Percentiles rank a stretch among this genome's conserved stretches.
Evolutionary conservation across 1,140 invertebrate species (phyloP).

Genomic region (Cyrtorhinus lividipennis): DNA sequence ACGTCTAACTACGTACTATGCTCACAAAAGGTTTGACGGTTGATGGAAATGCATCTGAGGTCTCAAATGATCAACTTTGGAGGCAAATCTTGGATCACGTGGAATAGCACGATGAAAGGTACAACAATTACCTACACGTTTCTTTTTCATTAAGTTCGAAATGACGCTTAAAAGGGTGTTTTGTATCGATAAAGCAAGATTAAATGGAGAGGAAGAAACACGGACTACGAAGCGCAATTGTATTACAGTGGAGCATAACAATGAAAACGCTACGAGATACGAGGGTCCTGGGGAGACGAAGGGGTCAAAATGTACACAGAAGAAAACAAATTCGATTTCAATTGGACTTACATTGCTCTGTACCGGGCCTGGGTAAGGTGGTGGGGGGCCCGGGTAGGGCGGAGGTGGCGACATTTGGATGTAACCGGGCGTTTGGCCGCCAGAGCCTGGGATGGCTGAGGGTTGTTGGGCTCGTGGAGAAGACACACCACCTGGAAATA

Average conservation of each 20-base stretch:
- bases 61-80: too few relatives aligned
- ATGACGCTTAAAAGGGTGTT: too few relatives aligned
- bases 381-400: conserved; percentile 44
- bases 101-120: too few relatives aligned
- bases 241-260: background rate
- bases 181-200: too few relatives aligned
- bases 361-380: conserved; percentile 49
- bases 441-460: background rate
- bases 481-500: background rate
- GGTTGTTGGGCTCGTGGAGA: background rate
- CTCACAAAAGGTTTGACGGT: too few relatives aligned
- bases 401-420: conserved; percentile 36
- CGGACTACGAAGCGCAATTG: background rate
- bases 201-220: too few relatives aligned
- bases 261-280: background rate
- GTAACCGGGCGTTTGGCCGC: background rate
- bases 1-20: too few relatives aligned
- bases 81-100: too few relatives aligned
- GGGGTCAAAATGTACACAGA: background rate
- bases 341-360: conserved; percentile 6
- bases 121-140: too few relatives aligned
- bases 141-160: too few relatives aligned
- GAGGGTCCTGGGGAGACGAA: background rate
- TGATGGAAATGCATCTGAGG: too few relatives aligned
- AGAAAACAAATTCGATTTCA: background rate